Evolutionary conservation across 2,888 invertebrate genomes (phyloP), one percentile per base, ranked within the genome.

Genomic region (Byasa hedistus): DNA sequence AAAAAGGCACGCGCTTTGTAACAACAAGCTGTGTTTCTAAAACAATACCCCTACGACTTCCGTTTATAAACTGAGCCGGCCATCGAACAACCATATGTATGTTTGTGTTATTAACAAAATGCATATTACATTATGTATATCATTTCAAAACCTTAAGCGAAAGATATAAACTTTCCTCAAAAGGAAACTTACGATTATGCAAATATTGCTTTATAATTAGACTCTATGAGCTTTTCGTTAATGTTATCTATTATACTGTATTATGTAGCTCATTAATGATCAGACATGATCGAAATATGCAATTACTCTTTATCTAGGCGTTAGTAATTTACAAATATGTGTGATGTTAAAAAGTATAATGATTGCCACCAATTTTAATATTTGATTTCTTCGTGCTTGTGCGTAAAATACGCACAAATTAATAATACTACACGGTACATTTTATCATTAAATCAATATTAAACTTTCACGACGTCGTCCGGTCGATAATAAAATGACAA

Each of bases 1-100:
- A 85, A 89, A 86, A 85, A 86, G 84, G 87, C 90, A 87, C 89
- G 90, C 83, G 88, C 88, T 78, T 73, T 76, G 77, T 74, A 82
- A 76, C 77, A 82, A 80, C 83, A 79, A 74, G 73, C 81, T 76
- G 79, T 87, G 86, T 88, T 88, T 87, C 86, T 85, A 83, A 87
- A 87, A 89, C 87, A 87, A 79, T 77, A 72, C 77, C 72, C 76
- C 75, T 63, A 76, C 75, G 76, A 70, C 74, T 80, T 79, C 80
- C 76, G 70, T 71, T 77, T 79, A 82, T 71, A 74, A 75, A 76
- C 75, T 75, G 71, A 74, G 71, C 74, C 77, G 72, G 72, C 75
- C 78, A 78, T 79, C 77, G 75, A 75, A 70, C 69, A 66, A 27
- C 21, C 17, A 32, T 63, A 68, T 56, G 23, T 39, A 61, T 61